Evolutionary conservation across 2,888 invertebrate genomes (phyloP), one percentile per base, ranked within the genome.

Genomic region (Ichneumon xanthorius): DNA sequence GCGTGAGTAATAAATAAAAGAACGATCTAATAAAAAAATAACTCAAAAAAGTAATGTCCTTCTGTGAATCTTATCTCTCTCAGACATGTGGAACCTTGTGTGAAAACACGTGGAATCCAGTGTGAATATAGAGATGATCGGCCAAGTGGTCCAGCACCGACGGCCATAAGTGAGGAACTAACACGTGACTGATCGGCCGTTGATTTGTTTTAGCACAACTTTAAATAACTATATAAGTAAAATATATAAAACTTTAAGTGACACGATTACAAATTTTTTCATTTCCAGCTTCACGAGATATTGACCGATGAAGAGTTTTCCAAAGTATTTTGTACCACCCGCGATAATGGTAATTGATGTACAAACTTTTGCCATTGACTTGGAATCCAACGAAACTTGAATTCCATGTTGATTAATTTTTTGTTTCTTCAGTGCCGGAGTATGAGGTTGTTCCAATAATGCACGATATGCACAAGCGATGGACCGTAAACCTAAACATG

Each of bases 241-340:
- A 55, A 55, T 19, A 9, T 55, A 22, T 55, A 22, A 55, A 55
- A 55, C 9, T 55, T 22, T 55, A 19, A 19, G 55, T n/a, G n/a
- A 3, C 19, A 11, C 3, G 9, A 11, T 55, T 22, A 22, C 22
- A 55, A 2, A 22, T 50, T 50, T 19, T 67, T 40, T 0, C 2
- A 26, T 50, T 71, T 68, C 4, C 50, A 71, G 70, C 16, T 50
- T 48, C 70, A 71, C 30, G 53, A 71, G 26, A 14, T 50, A 26
- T n/a, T 71, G 70, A 71, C 50, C 5, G 53, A 72, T 37, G 37
- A 72, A 33, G 71, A 72, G 22, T 71, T 71, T 53, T 33, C 16
- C 26, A 16, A 71, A 45, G 70, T 71, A 0, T 71, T 71, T 30
- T n/a, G 53, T 4, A 71, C 70, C 19, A 71, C 50, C 16, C 70